These are phyloP conservation scores for Cerastis rubricosa DNA, from an alignment of 2,888 invertebrate genomes.

Conservation along the genomic window DNA sequence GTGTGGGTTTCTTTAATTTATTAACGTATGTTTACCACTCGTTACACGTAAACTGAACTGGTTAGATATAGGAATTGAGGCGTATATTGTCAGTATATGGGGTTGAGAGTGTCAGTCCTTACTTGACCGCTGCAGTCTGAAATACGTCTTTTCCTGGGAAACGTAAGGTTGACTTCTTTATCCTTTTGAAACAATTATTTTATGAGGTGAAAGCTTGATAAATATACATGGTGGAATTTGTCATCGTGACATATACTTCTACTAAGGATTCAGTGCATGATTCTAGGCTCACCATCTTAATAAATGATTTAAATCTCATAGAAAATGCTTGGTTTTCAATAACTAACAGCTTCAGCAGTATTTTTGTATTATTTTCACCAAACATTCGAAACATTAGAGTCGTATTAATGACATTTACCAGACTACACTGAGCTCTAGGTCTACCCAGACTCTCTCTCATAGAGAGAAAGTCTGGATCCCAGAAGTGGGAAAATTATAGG, in stretches of 20 bases:
- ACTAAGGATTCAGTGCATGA: no score
- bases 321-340: no score
- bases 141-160: not conserved
- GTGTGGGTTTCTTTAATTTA: slow-evolving; percentile 60
- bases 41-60: slow-evolving; percentile 52
- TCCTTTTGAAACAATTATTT: not conserved
- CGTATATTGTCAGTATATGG: slow-evolving; percentile 22
- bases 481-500: not conserved
- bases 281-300: no score
- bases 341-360: no score
- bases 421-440: not conserved
- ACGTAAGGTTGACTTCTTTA: not conserved
- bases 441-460: not conserved
- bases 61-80: slow-evolving; percentile 22
- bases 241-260: no score
- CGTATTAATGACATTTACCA: not conserved
- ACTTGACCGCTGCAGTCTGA: not conserved
- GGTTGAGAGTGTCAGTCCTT: slow-evolving; percentile 4
- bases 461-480: not conserved
- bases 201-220: no score
- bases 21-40: slow-evolving; percentile 42
- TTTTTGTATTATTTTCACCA: no score
- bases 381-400: no score
- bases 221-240: no score
- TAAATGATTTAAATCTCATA: no score